phyloP scores from a whole-genome alignment of 2,113 vertebrate genomes.

The Psephotus haematonotus region DNA sequence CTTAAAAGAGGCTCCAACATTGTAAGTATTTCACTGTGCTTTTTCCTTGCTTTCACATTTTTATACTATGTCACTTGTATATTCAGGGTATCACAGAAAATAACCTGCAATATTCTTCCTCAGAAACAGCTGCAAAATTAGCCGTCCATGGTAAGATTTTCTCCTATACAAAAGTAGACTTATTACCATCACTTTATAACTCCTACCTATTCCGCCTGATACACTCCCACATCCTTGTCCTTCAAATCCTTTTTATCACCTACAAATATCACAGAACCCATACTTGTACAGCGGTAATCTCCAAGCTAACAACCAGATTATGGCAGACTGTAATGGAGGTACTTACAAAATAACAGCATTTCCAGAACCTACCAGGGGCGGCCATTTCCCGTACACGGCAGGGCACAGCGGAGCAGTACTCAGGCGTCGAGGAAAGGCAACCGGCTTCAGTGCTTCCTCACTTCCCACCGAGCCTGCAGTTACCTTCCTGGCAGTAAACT shows the following conservation, averaged over 20 bases:
- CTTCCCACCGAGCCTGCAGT: accelerated
- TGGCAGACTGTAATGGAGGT: no score
- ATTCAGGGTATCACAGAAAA: background rate
- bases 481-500: background rate
- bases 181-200: background rate
- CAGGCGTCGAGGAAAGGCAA: accelerated
- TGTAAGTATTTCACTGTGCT: background rate
- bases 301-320: background rate
- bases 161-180: background rate
- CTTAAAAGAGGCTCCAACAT: background rate
- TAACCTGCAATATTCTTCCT: background rate
- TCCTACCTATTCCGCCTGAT: background rate
- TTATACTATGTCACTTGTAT: background rate
- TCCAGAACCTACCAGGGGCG: background rate
- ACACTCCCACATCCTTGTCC: background rate
- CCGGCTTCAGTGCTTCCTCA: accelerated
- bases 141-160: background rate
- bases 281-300: background rate
- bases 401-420: accelerated
- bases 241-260: background rate
- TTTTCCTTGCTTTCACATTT: background rate
- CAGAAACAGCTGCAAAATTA: background rate
- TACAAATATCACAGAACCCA: background rate
- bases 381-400: accelerated
- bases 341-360: accelerated